Conservation (phyloP, 2,888 invertebrate species). For the Alviniconcha strummeri region DNA sequence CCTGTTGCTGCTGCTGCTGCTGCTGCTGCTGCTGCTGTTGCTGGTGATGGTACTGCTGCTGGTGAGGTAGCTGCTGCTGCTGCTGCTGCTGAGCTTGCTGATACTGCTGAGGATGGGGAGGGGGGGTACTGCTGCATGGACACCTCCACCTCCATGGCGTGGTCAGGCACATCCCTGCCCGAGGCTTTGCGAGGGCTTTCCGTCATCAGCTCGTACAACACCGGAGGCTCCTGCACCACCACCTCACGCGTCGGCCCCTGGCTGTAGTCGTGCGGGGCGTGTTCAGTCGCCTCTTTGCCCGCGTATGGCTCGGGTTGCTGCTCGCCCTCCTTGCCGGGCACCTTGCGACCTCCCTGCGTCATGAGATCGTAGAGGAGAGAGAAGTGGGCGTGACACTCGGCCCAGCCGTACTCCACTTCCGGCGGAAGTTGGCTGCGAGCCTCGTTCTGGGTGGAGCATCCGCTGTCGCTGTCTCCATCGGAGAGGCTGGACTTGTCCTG, state of each 20-base stretch:
- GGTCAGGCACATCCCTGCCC: constrained; percentile 35
- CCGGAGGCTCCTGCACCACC: constrained; percentile 21
- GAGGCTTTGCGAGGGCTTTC: constrained; percentile 36
- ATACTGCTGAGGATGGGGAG: constrained; percentile 26
- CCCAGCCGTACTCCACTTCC: constrained; percentile 42
- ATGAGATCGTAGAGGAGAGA: constrained; percentile 41
- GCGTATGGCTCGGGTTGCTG: neutral
- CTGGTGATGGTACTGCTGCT: constrained; percentile 23
- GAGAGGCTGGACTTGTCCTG: constrained; percentile 37
- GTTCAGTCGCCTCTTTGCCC: constrained; percentile 1
- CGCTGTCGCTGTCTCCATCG: constrained; percentile 45
- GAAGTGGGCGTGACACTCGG: constrained; percentile 39
- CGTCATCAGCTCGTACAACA: constrained; percentile 35
- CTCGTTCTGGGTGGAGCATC: constrained; percentile 38
- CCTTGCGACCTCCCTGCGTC: constrained; percentile 36
- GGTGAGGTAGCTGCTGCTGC: constrained; percentile 17
- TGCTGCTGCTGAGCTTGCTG: constrained; percentile 18
- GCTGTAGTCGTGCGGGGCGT: constrained; percentile 20
- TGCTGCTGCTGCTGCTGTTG: constrained; percentile 24
- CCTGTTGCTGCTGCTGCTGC: constrained; percentile 19
- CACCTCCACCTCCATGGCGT: constrained; percentile 34
- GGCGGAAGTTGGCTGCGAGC: constrained; percentile 38
- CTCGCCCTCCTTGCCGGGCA: neutral
- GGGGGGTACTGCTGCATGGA: constrained; percentile 32
- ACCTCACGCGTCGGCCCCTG: neutral